Base-by-base conservation (phyloP, 2,888 invertebrate genomes). In the Hydrotaea cyrtoneurina region DNA sequence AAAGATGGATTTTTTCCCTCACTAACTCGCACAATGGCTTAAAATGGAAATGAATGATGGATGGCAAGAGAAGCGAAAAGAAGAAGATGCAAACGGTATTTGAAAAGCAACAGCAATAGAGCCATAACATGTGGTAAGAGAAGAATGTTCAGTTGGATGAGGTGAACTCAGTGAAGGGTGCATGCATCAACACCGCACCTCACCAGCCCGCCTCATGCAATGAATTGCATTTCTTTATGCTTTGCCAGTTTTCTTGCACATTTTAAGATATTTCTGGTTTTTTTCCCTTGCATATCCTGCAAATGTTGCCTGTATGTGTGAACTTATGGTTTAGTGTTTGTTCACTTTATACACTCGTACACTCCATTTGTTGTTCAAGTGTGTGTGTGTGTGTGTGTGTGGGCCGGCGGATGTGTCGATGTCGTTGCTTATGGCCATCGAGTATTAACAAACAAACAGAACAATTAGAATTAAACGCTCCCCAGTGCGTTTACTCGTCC, bases 381-480 rank as follows among this genome's bases (percentile, higher is more conserved):
- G 31, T 69, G 17, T 62, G 36, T 19, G 39, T 39, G 15, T 55
- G 19, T 72, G 72, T 0, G 0, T 59, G 19, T 77, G 8, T 76
- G 43, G 72, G 11, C 23, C 4, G 26, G 26, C 26, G 59, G 39
- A 55, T n/a, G 17, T 64, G 73, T 82, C 46, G 15, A 64, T 71
- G 55, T 80, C 75, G 72, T 73, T 8, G 85, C 85, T 85, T 73
- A 59, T 73, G 69, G 82, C 76, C 76, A 74, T 79, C 66, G 76
- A 85, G 80, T 78, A 85, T 85, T 82, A 84, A 86, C 89, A 90
- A 90, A 89, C 87, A 90, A 89, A 87, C 88, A 83, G 90, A 90
- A 89, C 90, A 90, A 90, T 90, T 90, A 90, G 88, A 89, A 90
- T 90, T 87, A 90, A 90, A 90, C 88, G 88, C 87, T 86, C 90